Base-by-base conservation (phyloP, 2,113 vertebrate genomes). In the Podarcis muralis region DNA sequence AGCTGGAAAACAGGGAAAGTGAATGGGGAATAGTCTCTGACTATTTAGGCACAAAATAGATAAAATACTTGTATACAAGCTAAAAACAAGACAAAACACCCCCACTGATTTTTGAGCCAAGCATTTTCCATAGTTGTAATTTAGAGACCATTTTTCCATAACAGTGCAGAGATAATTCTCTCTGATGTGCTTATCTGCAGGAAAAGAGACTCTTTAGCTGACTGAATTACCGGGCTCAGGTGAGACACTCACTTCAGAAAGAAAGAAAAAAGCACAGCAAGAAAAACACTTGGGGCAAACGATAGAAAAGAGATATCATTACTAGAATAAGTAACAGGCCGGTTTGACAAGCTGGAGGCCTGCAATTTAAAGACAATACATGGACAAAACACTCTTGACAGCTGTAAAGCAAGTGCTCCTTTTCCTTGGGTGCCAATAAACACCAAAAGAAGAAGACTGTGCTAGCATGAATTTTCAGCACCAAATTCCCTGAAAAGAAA, bases 161-260 rank as follows among this genome's bases (percentile, higher is more conserved):
- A 76, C 11, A 35, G n/a, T 15, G 48, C 40, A 87, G 43, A 81
- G n/a, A 72, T 72, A 72, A 59, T 87, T 59, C 66, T 65, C 35
- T 81, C 59, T 81, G 78, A 81, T 72, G 32, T 72, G 53, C 66
- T 81, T 72, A 87, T 72, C 78, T 80, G n/a, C 43, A 81, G 30
- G 66, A 86, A 27, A 83, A 48, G 66, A 71, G 32, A 87, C n/a
- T 35, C 40, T 79, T n/a, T 79, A 86, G 84, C 65, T 69, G 65
- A n/a, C 22, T 32, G n/a, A 79, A 18, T 62, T 62, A 27, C 53
- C 16, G 37, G 20, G 78, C 18, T 57, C 25, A 87, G 72, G 48
- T 25, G 12, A 23, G 48, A n/a, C 81, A 12, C 59, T 72, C 15
- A 72, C 20, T 72, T 40, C 78, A 72, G 23, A 59, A 57, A n/a